phyloP scores from a whole-genome alignment of 2,113 vertebrate species.

The Bos indicus region DNA sequence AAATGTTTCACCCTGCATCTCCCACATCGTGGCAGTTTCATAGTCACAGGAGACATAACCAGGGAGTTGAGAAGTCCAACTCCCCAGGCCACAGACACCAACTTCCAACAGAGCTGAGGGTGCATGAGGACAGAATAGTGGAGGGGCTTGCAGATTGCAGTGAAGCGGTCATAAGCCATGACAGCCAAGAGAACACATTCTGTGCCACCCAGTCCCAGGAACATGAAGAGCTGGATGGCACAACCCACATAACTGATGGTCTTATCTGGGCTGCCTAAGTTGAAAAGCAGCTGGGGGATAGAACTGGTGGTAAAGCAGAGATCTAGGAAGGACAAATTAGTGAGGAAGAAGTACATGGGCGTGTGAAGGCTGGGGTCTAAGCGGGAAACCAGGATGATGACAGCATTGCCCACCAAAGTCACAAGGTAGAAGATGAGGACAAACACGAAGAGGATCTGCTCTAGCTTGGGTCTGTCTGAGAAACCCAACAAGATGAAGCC shows the following conservation, averaged over 20 bases:
- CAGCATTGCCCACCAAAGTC: conserved; percentile 44
- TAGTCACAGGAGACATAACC: conserved; percentile 47
- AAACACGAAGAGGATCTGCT: conserved; percentile 31
- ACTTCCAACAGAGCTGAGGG: conserved; percentile 8
- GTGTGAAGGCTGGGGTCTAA: conserved; percentile 41
- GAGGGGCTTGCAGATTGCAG: conserved; percentile 63
- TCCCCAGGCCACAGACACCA: conserved; percentile 55
- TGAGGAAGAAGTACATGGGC: conserved; percentile 61
- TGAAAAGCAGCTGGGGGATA: conserved; percentile 44
- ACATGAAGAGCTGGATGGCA: conserved; percentile 52
- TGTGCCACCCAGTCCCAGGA: conserved; percentile 35
- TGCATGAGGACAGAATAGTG: conserved; percentile 57
- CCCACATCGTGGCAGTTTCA: conserved; percentile 53
- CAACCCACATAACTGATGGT: conserved; percentile 42
- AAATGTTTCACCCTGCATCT: conserved; percentile 53
- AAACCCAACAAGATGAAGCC: conserved; percentile 59
- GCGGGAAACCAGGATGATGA: conserved; percentile 49
- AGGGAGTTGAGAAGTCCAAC: conserved; percentile 50
- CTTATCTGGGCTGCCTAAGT: not conserved
- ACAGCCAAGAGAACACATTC: conserved; percentile 52
- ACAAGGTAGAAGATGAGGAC: conserved; percentile 52
- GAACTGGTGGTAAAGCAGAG: conserved; percentile 46
- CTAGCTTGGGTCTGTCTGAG: conserved; percentile 36
- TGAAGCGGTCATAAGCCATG: conserved; percentile 66
- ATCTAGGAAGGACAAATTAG: conserved; percentile 45